Evolutionary conservation across 2,113 vertebrate genomes (phyloP).

Genomic region (Sturnus vulgaris): DNA sequence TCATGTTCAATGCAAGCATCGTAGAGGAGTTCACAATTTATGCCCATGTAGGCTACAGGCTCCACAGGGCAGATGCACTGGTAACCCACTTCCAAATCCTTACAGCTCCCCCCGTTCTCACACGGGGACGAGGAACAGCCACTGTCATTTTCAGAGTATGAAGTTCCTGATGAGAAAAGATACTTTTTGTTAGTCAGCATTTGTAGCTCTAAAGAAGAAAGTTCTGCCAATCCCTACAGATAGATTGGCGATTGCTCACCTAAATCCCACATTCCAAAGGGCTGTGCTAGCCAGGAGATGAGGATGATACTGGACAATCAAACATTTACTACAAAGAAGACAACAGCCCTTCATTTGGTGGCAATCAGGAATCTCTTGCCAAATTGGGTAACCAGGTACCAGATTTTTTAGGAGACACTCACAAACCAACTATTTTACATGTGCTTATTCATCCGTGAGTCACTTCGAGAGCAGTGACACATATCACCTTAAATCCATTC

Average conservation of each 20-base stretch:
- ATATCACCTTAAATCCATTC: neutral
- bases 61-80: slow-evolving; percentile 73
- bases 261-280: neutral
- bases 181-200: neutral
- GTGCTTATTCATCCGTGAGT: neutral
- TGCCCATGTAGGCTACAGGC: slow-evolving; percentile 69
- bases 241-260: neutral
- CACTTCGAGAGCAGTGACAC: neutral
- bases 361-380: neutral
- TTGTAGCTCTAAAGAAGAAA: neutral
- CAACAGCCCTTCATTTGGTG: neutral
- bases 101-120: slow-evolving; percentile 78
- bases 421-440: neutral
- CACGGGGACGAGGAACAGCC: slow-evolving; percentile 81
- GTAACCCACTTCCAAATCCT: slow-evolving; percentile 67
- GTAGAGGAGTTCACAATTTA: slow-evolving; percentile 75
- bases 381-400: neutral
- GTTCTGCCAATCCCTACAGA: too few species aligned
- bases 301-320: neutral
- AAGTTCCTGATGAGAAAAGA: slow-evolving; percentile 59
- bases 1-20: slow-evolving; percentile 64
- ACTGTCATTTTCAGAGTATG: slow-evolving; percentile 65
- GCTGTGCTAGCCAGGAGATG: neutral
- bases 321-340: neutral
- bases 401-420: neutral